A percentile compares a stretch with the other conserved stretches of the same genome.
phyloP scores from a whole-genome alignment of 2,113 vertebrate species.

The Rhizomys pruinosus region DNA sequence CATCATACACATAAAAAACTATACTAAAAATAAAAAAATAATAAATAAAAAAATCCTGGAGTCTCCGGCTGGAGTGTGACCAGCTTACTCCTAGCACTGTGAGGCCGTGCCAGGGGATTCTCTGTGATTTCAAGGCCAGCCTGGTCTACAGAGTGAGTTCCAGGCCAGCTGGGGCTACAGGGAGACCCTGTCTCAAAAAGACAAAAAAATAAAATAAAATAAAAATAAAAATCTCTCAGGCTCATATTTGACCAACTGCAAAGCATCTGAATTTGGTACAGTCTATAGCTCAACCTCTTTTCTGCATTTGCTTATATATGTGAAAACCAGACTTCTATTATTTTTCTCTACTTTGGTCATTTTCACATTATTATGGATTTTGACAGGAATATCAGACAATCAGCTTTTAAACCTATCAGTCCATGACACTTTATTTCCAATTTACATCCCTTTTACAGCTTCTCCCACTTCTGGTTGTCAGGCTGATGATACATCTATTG shows the following conservation, averaged over 20 bases:
- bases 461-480: slow-evolving; percentile 5
- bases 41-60: no score
- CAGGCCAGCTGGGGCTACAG: no score
- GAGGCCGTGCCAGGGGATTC: no score
- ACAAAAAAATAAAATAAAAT: not conserved
- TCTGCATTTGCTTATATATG: not conserved
- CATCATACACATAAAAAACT: no score
- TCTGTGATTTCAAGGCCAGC: no score
- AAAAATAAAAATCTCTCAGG: not conserved
- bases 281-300: not conserved
- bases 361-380: slow-evolving; percentile 39
- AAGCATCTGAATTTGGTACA: not conserved
- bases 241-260: not conserved
- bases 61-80: no score
- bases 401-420: slow-evolving; percentile 51
- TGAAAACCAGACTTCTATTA: not conserved
- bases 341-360: slow-evolving; percentile 33
- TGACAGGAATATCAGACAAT: slow-evolving; percentile 55
- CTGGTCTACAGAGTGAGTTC: no score
- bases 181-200: no score
- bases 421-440: slow-evolving; percentile 32
- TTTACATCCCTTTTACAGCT: slow-evolving; percentile 19
- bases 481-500: not conserved
- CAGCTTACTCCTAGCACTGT: no score
- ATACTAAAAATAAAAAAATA: no score